phyloP scores from a whole-genome alignment of 2,888 invertebrate genomes.

The Eupithecia vulgata region DNA sequence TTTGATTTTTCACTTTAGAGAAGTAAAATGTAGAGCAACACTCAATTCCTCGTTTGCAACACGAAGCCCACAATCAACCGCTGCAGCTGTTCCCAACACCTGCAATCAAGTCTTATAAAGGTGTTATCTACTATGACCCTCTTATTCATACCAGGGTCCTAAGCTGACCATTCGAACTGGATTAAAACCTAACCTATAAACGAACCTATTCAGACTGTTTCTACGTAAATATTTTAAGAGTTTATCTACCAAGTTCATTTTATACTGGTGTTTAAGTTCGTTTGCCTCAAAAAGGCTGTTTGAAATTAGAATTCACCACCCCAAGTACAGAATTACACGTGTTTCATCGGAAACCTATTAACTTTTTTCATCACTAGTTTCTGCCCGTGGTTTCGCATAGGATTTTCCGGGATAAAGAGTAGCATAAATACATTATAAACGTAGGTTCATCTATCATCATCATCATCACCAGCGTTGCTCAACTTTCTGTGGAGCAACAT shows the following conservation, averaged over 20 bases:
- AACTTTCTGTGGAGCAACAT: too few species aligned
- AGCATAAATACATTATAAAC: neutral
- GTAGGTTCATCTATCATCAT: too few species aligned
- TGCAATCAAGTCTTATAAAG: slow-evolving; percentile 24
- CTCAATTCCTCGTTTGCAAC: slow-evolving; percentile 48
- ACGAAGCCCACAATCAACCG: slow-evolving; percentile 38
- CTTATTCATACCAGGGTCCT: slow-evolving; percentile 8
- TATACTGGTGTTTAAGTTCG: slow-evolving; percentile 16
- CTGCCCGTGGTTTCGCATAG: neutral
- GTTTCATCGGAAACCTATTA: neutral
- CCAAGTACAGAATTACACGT: neutral
- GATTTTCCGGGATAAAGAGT: neutral
- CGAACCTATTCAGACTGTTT: neutral
- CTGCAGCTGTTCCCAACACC: slow-evolving; percentile 42
- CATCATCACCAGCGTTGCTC: too few species aligned
- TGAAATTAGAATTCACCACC: slow-evolving; percentile 25
- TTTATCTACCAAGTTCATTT: slow-evolving; percentile 8
- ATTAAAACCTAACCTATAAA: slow-evolving; percentile 15
- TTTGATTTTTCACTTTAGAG: neutral
- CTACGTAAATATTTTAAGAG: slow-evolving; percentile 8
- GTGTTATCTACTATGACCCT: neutral
- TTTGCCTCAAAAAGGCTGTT: slow-evolving; percentile 22
- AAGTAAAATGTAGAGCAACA: neutral
- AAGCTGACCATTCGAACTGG: slow-evolving; percentile 26
- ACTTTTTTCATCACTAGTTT: neutral